phyloP scores from a whole-genome alignment of 2,113 vertebrate genomes.

The Heptranchias perlo region DNA sequence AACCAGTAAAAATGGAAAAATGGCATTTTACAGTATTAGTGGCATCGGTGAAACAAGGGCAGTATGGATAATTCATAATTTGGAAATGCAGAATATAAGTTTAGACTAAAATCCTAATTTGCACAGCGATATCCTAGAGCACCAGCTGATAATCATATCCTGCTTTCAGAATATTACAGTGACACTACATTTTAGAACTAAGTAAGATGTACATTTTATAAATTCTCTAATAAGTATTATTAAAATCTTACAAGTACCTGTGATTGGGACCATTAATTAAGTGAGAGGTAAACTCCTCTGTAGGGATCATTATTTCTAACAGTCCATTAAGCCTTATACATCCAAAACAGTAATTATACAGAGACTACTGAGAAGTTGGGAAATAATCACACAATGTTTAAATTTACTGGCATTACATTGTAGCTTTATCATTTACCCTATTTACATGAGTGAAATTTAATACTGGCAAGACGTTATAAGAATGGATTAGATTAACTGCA shows the following conservation, averaged over 20 bases:
- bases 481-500: slow-evolving; percentile 9
- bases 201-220: slow-evolving; percentile 30
- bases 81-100: background rate
- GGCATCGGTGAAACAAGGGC: background rate
- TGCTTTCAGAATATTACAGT: background rate
- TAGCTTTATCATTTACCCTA: slow-evolving; percentile 15
- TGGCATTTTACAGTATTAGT: slow-evolving; percentile 48
- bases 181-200: background rate
- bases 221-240: slow-evolving; percentile 37
- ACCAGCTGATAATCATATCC: background rate
- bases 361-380: slow-evolving; percentile 26
- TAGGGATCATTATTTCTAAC: slow-evolving; percentile 36
- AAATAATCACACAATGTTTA: slow-evolving; percentile 34
- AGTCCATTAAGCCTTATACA: slow-evolving; percentile 34
- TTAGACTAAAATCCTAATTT: background rate
- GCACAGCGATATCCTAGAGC: background rate
- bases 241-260: slow-evolving; percentile 37
- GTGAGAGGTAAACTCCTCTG: slow-evolving; percentile 33
- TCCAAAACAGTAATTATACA: slow-evolving; percentile 37
- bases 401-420: slow-evolving; percentile 33
- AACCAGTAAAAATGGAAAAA: slow-evolving; percentile 76
- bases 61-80: background rate
- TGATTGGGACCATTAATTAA: slow-evolving; percentile 29
- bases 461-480: background rate
- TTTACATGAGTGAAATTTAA: slow-evolving; percentile 8